Conservation (phyloP, 2,888 invertebrate genomes). For the Catocala sponsa region DNA sequence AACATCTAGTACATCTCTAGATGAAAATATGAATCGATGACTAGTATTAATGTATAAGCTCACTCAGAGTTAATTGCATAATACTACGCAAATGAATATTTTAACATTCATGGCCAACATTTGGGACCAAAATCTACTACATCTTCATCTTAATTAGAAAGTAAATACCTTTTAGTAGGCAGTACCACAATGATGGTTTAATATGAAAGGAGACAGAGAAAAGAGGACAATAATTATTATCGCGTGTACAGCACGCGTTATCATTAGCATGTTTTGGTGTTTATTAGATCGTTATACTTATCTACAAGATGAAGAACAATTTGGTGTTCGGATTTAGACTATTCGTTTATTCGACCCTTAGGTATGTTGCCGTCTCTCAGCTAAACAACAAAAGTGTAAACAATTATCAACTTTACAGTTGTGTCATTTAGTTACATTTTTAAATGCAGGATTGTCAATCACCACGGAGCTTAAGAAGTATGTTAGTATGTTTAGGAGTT, state of each 20-base stretch:
- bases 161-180: no score
- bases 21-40: slow-evolving; percentile 37
- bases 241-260: no score
- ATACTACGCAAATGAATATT: slow-evolving; percentile 28
- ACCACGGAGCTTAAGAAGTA: background rate
- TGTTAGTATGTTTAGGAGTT: slow-evolving; percentile 61
- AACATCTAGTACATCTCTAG: slow-evolving; percentile 34
- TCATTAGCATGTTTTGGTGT: background rate
- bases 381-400: background rate
- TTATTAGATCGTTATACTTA: no score
- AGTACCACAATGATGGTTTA: no score
- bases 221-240: no score
- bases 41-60: slow-evolving; percentile 43
- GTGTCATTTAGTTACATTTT: background rate
- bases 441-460: background rate
- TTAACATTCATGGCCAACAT: slow-evolving; percentile 7
- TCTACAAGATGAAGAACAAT: background rate
- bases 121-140: slow-evolving; percentile 8
- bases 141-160: background rate
- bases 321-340: slow-evolving; percentile 3
- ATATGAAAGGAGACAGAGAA: no score
- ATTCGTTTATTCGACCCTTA: no score
- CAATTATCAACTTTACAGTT: background rate
- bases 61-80: slow-evolving; percentile 41
- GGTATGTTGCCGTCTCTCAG: no score